Percentiles rank a stretch among this genome's conserved stretches.
phyloP scores from a whole-genome alignment of 2,888 invertebrate genomes.

The Nasonia oneida region DNA sequence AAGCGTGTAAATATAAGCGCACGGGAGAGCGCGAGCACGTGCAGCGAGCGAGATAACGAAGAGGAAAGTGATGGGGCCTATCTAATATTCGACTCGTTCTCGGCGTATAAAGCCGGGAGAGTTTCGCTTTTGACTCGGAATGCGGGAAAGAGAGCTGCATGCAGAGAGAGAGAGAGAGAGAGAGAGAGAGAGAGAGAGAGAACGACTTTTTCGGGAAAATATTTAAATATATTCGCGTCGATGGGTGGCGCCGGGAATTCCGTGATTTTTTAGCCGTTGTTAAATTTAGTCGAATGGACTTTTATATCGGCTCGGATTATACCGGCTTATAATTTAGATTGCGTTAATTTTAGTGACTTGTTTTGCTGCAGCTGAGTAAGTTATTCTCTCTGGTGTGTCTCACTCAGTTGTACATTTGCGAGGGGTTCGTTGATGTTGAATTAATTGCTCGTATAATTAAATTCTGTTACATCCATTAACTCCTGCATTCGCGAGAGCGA shows the following conservation, averaged over 20 bases:
- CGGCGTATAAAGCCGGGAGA: background rate
- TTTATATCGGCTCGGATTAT: background rate
- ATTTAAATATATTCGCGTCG: background rate
- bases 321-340: background rate
- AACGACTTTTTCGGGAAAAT: background rate
- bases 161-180: background rate
- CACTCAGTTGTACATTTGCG: background rate
- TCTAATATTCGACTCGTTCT: conserved; percentile 14
- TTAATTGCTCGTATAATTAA: conserved; percentile 9
- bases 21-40: background rate
- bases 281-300: background rate
- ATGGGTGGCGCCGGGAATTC: background rate
- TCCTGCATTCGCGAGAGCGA: background rate
- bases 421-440: background rate
- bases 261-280: background rate
- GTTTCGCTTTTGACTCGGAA: background rate
- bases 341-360: background rate
- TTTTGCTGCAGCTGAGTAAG: background rate
- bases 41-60: conserved; percentile 37
- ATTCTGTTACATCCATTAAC: background rate
- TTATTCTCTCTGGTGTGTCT: background rate
- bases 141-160: too few species aligned
- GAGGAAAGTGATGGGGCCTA: conserved; percentile 40
- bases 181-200: background rate
- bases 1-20: conserved; percentile 37